These are phyloP conservation scores for Rhagonycha lutea DNA, from an alignment of 2,888 invertebrate species.

Conservation along the genomic window DNA sequence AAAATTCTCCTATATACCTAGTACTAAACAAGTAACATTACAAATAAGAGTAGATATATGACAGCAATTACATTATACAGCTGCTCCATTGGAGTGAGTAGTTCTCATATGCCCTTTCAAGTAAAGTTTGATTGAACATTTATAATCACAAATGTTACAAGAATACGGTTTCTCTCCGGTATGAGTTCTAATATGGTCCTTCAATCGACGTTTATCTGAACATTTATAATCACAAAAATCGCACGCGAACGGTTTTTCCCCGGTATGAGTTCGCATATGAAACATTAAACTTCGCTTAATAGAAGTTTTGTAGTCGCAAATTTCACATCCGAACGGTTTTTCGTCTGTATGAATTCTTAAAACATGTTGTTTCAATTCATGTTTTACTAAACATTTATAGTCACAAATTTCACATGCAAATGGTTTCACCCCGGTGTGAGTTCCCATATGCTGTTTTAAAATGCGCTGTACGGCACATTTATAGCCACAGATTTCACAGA, in stretches of 20 bases:
- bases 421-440: not conserved
- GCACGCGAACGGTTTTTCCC: not conserved
- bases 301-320: not conserved
- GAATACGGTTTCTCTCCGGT: not conserved
- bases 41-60: too few relatives aligned
- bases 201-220: not conserved
- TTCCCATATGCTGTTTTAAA: not conserved
- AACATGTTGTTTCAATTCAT: not conserved
- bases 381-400: not conserved
- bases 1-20: too few relatives aligned
- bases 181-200: not conserved
- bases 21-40: too few relatives aligned
- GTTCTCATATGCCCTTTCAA: not conserved
- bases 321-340: not conserved
- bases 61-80: too few relatives aligned
- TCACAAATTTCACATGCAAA: not conserved
- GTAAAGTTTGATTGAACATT: not conserved
- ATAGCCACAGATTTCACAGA: not conserved
- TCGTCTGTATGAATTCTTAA: not conserved
- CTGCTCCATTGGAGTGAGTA: too few relatives aligned
- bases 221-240: not conserved
- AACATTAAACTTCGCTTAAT: not conserved
- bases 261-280: not conserved
- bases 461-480: not conserved
- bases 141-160: not conserved